phyloP scores from a whole-genome alignment of 2,113 vertebrate genomes.

The Rhodinocichla rosea region DNA sequence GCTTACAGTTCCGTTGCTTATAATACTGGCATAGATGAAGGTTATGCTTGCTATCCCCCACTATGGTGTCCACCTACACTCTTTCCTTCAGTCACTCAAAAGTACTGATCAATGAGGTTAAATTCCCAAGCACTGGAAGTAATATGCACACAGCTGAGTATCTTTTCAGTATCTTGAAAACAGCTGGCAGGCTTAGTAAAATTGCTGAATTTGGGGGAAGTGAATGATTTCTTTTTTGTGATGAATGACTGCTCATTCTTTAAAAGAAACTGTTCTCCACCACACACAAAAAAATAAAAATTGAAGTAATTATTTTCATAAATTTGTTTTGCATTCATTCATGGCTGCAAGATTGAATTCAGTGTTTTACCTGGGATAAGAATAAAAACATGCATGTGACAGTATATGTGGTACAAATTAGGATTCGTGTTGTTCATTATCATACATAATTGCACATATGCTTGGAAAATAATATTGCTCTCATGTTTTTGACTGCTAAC shows the following conservation, averaged over 20 bases:
- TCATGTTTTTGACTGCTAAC: background rate
- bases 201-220: background rate
- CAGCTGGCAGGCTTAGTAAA: background rate
- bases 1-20: conserved; percentile 20
- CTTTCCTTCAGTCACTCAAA: background rate
- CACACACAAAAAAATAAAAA: background rate
- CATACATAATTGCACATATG: conserved; percentile 13
- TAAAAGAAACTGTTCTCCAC: background rate
- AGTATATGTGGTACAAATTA: background rate
- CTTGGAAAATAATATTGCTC: conserved; percentile 1
- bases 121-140: conserved; percentile 36
- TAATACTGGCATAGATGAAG: conserved; percentile 20
- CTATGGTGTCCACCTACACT: background rate
- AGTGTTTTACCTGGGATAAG: background rate
- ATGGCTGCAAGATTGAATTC: background rate
- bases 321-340: background rate
- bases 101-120: background rate
- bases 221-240: background rate
- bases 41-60: background rate
- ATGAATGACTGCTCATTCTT: background rate
- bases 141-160: background rate
- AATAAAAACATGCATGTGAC: background rate
- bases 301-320: background rate
- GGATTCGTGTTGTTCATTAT: background rate
- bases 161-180: background rate